phyloP scores from a whole-genome alignment of 2,113 vertebrate genomes.

The Ammodytes dubius region DNA sequence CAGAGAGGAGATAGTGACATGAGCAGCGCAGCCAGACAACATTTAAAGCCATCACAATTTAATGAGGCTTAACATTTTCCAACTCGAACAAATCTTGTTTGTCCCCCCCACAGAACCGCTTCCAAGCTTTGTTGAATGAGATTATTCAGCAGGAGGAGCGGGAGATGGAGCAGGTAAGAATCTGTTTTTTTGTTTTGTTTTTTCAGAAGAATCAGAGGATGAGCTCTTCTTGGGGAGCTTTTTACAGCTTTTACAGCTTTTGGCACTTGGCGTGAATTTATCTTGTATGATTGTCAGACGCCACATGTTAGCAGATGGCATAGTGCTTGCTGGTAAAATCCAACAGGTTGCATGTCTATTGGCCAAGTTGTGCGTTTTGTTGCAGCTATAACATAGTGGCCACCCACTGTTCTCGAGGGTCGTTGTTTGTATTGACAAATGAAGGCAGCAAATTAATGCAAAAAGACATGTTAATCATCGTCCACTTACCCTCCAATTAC shows the following conservation, averaged over 20 bases:
- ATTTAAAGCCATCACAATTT: slow-evolving; percentile 66
- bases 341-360: slow-evolving; percentile 17
- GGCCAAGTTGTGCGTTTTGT: slow-evolving; percentile 26
- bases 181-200: neutral
- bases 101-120: slow-evolving; percentile 88
- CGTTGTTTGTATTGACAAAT: slow-evolving; percentile 67
- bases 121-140: slow-evolving; percentile 94
- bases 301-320: slow-evolving; percentile 1
- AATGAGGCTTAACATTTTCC: slow-evolving; percentile 60
- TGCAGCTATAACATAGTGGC: slow-evolving; percentile 7
- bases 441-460: slow-evolving; percentile 58
- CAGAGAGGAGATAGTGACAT: slow-evolving; percentile 61
- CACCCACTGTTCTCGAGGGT: slow-evolving; percentile 41
- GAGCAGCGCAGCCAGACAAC: slow-evolving; percentile 53
- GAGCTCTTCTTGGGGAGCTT: slow-evolving; percentile 17
- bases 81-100: slow-evolving; percentile 60
- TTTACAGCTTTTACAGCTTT: slow-evolving; percentile 27
- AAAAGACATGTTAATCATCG: slow-evolving; percentile 74
- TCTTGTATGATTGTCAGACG: slow-evolving; percentile 31
- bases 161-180: slow-evolving; percentile 94
- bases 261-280: slow-evolving; percentile 42
- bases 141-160: slow-evolving; percentile 96
- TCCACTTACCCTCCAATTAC: slow-evolving; percentile 78
- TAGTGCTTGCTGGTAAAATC: neutral
- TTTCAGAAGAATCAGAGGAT: slow-evolving; percentile 17